Percentiles rank a stretch among this genome's conserved stretches.
Conservation (phyloP, 2,888 invertebrate genomes). For the Brachyptera risi region DNA sequence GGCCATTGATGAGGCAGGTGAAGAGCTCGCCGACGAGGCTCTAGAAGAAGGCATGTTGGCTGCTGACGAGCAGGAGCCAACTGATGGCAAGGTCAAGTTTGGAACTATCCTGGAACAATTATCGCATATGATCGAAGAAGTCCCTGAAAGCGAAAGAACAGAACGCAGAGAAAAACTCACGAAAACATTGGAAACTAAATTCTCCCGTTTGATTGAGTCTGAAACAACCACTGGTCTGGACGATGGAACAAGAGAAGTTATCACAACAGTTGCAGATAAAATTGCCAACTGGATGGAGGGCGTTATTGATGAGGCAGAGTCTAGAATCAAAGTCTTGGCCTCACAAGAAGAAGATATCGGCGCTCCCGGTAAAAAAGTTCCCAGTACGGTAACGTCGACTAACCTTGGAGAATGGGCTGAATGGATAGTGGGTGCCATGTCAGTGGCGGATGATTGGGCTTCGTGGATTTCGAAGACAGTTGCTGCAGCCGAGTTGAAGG, state of each 20-base stretch:
- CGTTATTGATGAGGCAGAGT: slow-evolving; percentile 9
- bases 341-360: not conserved
- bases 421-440: not conserved
- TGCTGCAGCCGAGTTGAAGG: slow-evolving; percentile 3
- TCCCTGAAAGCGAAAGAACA: not conserved
- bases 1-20: not conserved
- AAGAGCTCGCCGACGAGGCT: not conserved
- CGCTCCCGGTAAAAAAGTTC: not conserved
- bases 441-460: slow-evolving; percentile 5
- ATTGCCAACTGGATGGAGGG: slow-evolving; percentile 8
- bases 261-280: not conserved
- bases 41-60: not conserved
- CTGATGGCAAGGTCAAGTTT: not conserved
- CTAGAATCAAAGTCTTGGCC: not conserved
- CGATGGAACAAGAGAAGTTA: not conserved
- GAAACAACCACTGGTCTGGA: not conserved
- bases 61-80: not conserved
- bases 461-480: not conserved
- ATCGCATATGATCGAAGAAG: not conserved
- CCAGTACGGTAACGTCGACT: not conserved
- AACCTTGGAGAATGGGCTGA: not conserved
- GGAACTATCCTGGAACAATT: not conserved
- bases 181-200: not conserved
- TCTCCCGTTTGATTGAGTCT: not conserved
- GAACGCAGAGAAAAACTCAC: not conserved